Conservation (phyloP, 1,140 invertebrate genomes). For the Magallana ariakensis region DNA sequence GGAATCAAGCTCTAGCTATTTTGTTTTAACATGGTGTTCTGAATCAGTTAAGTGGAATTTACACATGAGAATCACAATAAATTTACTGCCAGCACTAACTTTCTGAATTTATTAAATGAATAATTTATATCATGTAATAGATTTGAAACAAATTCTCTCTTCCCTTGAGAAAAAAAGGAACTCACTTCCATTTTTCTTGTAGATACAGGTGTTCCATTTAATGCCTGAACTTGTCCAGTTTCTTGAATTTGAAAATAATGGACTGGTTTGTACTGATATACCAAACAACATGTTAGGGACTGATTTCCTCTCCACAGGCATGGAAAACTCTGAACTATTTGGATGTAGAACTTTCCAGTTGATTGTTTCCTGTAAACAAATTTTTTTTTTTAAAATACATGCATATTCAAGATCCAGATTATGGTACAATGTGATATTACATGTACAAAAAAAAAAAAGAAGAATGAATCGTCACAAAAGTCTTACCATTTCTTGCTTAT, state of each 20-base stretch:
- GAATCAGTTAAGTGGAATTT: no score
- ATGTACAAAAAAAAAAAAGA: background rate
- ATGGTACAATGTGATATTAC: background rate
- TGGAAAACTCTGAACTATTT: constrained; percentile 11
- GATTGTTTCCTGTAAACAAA: constrained; percentile 44
- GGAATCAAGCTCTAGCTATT: no score
- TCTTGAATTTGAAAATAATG: background rate
- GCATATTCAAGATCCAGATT: background rate
- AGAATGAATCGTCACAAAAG: no score
- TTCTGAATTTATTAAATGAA: no score
- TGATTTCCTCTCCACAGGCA: background rate
- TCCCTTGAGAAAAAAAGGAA: background rate
- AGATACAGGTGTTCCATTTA: constrained; percentile 58
- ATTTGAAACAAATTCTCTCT: no score
- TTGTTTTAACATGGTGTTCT: no score
- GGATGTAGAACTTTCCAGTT: constrained; percentile 45
- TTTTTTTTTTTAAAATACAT: background rate
- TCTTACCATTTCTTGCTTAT: no score
- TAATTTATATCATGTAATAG: no score
- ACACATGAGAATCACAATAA: no score
- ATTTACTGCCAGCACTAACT: no score
- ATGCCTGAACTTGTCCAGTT: constrained; percentile 56
- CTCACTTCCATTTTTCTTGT: constrained; percentile 57
- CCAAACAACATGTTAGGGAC: constrained; percentile 46
- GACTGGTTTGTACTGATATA: constrained; percentile 49